Evolutionary conservation across 2,797 vertebrate genomes (phyloP).

Genomic region (Rhinogobio ventralis): DNA sequence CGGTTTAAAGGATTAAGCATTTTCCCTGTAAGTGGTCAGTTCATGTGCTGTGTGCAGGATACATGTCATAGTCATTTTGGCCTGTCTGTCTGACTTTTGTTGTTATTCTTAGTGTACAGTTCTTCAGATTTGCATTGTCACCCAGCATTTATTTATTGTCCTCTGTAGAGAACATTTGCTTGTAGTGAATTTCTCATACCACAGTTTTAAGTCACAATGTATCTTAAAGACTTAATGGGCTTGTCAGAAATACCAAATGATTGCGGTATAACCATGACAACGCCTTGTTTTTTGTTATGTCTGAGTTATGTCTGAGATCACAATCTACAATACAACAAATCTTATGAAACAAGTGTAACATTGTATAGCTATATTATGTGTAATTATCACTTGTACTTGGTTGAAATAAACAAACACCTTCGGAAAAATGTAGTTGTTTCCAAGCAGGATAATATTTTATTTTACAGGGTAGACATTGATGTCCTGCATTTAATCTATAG

Average conservation of each 20-base stretch:
- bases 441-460: background rate
- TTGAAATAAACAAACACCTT: background rate
- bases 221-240: background rate
- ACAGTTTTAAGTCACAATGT: background rate
- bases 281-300: background rate
- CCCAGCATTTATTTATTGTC: background rate
- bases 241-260: background rate
- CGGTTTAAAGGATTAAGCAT: slow-evolving; percentile 80
- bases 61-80: slow-evolving; percentile 44
- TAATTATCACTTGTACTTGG: background rate
- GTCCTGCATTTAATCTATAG: too few species aligned
- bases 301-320: background rate
- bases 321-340: background rate
- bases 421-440: background rate
- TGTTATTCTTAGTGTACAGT: background rate
- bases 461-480: too few species aligned
- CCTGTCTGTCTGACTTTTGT: background rate
- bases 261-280: background rate
- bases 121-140: background rate
- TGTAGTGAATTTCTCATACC: background rate
- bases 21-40: slow-evolving; percentile 64
- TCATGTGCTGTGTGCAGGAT: slow-evolving; percentile 58
- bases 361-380: background rate
- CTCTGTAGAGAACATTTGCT: background rate
- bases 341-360: background rate